These are phyloP conservation scores for Aurelia coerulea DNA, from an alignment of 30 jellyfish, hydroid and myxozoan genomes.

Conservation along the genomic window DNA sequence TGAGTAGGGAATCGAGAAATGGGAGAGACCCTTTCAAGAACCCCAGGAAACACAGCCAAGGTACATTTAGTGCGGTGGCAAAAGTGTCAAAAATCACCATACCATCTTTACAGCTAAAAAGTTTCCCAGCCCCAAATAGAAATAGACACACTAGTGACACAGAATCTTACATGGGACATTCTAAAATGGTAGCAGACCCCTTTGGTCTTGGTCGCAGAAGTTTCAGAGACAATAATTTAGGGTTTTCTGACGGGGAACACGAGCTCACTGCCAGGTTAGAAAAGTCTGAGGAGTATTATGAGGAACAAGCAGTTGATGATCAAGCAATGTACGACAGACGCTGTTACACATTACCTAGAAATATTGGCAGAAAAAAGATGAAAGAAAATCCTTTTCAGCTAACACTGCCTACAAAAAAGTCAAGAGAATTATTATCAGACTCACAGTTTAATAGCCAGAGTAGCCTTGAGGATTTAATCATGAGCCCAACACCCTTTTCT, in stretches of 20 bases:
- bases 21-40: constrained; percentile 37
- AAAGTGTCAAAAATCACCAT: constrained; percentile 79
- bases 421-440: constrained; percentile 38
- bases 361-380: constrained; percentile 71
- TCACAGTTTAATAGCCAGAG: constrained; percentile 58
- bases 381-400: constrained; percentile 77
- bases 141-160: constrained; percentile 70
- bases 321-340: constrained; percentile 44
- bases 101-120: constrained; percentile 75
- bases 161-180: constrained; percentile 60
- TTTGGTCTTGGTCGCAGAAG: constrained; percentile 70
- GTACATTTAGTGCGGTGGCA: constrained; percentile 74
- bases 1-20: constrained; percentile 49
- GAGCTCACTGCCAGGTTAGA: constrained; percentile 83
- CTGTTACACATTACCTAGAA: constrained; percentile 84
- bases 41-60: constrained; percentile 43
- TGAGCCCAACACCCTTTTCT: constrained; percentile 26
- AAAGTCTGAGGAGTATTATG: constrained; percentile 57
- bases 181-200: constrained; percentile 66
- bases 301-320: constrained; percentile 38
- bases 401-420: constrained; percentile 47
- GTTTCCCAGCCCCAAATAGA: constrained; percentile 42
- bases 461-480: constrained; percentile 49
- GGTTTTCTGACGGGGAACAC: constrained; percentile 92
- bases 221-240: constrained; percentile 57